Conservation (phyloP, 2,888 invertebrate genomes). For the Carcina quercana region DNA sequence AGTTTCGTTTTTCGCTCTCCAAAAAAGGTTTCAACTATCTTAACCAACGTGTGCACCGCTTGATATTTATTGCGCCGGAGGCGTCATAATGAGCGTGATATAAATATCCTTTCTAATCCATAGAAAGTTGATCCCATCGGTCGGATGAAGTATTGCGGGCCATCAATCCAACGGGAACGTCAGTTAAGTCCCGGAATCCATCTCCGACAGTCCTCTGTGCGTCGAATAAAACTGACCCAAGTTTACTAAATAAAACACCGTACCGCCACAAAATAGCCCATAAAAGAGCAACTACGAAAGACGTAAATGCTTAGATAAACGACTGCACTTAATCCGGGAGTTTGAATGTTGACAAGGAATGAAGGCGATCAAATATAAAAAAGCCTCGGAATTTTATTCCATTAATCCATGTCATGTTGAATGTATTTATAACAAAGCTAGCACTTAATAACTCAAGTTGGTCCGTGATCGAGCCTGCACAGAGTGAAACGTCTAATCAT, state of each 20-base stretch:
- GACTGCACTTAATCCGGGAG: conserved; percentile 65
- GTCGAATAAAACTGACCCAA: conserved; percentile 38
- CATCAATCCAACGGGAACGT: conserved; percentile 27
- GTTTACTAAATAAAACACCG: conserved; percentile 47
- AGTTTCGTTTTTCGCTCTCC: conserved; percentile 1
- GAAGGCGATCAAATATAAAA: conserved; percentile 61
- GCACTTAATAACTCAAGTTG: conserved; percentile 64
- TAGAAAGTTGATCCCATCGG: conserved; percentile 26
- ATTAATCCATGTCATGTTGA: conserved; percentile 65
- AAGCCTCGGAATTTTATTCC: conserved; percentile 50
- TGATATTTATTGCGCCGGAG: conserved; percentile 8
- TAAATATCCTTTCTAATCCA: conserved; percentile 22
- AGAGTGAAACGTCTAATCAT: conserved; percentile 67
- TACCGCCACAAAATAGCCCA: conserved; percentile 44
- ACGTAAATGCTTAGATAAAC: conserved; percentile 60
- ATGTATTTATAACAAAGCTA: conserved; percentile 69
- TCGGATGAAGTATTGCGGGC: conserved; percentile 29
- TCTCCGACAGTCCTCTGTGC: conserved; percentile 23
- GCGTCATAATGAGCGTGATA: conserved; percentile 18
- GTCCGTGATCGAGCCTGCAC: conserved; percentile 46
- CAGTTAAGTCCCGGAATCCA: conserved; percentile 27
- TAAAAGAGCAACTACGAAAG: conserved; percentile 51
- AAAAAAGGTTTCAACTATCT: background rate
- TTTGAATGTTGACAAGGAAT: conserved; percentile 66
- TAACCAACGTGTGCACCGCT: background rate